Evolutionary conservation across 2,113 vertebrate species (phyloP).

Genomic region (Dasyurus viverrinus): DNA sequence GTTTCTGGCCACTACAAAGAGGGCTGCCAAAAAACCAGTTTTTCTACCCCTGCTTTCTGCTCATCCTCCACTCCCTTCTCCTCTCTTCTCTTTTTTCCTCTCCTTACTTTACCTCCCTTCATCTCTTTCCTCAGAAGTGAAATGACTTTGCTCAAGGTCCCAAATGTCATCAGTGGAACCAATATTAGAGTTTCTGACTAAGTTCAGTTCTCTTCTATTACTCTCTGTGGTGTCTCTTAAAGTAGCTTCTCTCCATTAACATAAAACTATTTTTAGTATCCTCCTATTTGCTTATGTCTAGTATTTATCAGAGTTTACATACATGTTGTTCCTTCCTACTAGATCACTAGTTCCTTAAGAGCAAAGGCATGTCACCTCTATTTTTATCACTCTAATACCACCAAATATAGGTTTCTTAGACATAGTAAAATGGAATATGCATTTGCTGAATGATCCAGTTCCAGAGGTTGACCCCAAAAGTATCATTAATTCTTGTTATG

Average conservation of each 20-base stretch:
- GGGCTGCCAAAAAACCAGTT: no score
- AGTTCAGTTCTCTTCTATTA: background rate
- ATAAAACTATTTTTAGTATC: background rate
- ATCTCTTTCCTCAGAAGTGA: background rate
- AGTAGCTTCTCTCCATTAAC: background rate
- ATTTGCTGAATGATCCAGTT: background rate
- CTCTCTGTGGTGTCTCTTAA: background rate
- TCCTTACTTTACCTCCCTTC: no score
- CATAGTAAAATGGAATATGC: background rate
- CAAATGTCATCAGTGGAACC: no score
- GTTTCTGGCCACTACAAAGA: no score
- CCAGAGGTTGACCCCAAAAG: background rate
- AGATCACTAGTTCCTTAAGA: background rate
- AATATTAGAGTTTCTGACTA: no score
- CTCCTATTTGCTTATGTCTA: background rate
- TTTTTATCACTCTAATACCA: background rate
- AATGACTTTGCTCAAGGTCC: no score
- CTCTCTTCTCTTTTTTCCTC: no score
- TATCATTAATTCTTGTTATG: background rate
- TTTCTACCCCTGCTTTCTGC: background rate
- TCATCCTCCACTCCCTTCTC: accelerated
- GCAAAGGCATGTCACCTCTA: background rate
- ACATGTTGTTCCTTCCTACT: background rate
- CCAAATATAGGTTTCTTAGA: background rate
- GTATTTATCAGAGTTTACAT: background rate